These are phyloP conservation scores for Polypedilum vanderplanki DNA, from an alignment of 1,140 invertebrate species.

Conservation along the genomic window DNA sequence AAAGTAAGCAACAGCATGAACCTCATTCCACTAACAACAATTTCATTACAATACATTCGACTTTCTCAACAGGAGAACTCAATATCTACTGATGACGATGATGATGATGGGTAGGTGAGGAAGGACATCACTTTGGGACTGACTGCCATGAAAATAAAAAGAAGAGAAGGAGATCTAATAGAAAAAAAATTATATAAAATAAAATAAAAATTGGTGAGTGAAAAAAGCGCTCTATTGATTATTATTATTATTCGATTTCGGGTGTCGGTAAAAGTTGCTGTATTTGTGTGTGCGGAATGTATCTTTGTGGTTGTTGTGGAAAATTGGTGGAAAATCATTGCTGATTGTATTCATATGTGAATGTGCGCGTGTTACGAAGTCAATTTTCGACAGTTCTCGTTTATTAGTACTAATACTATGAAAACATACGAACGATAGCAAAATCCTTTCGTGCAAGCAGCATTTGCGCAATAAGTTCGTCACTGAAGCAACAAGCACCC, in stretches of 20 bases:
- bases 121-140: background rate
- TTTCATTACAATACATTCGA: background rate
- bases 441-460: background rate
- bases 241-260: constrained; percentile 24
- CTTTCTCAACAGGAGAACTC: background rate
- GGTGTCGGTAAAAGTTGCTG: background rate
- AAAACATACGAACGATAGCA: background rate
- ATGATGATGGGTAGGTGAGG: background rate
- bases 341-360: background rate
- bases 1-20: background rate
- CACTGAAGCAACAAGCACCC: constrained; percentile 17
- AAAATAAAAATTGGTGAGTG: background rate
- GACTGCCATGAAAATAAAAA: background rate
- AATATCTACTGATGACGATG: too few species aligned
- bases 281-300: background rate
- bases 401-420: background rate
- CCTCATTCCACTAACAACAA: background rate
- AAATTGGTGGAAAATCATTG: constrained; percentile 28
- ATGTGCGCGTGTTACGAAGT: background rate
- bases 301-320: constrained; percentile 7
- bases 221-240: constrained; percentile 27
- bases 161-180: constrained; percentile 7
- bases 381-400: background rate
- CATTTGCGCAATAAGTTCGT: background rate
- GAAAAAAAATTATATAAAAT: constrained; percentile 6